Evolutionary conservation across 1,140 invertebrate genomes (phyloP).

Genomic region (Diachasma alloeum): DNA sequence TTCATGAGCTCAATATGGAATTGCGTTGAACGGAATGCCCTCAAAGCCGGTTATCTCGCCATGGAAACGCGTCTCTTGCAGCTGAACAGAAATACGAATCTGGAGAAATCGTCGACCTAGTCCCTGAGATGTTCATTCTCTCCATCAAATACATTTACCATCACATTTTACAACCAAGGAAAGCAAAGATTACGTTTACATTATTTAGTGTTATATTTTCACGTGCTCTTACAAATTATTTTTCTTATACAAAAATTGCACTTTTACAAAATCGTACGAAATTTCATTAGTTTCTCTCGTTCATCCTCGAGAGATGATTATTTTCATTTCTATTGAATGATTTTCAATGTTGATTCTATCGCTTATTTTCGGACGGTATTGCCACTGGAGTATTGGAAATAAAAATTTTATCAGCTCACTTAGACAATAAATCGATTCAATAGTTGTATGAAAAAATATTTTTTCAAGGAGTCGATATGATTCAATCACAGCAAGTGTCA

Average conservation of each 20-base stretch:
- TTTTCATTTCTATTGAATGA: background rate
- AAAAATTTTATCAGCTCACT: background rate
- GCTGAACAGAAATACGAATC: constrained; percentile 38
- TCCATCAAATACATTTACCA: background rate
- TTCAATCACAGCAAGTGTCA: background rate
- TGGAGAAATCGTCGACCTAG: background rate
- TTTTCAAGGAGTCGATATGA: background rate
- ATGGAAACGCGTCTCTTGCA: constrained; percentile 68
- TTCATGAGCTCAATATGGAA: constrained; percentile 84
- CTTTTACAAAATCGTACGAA: constrained; percentile 1
- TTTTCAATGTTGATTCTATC: background rate
- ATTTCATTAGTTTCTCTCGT: background rate
- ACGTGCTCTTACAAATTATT: background rate
- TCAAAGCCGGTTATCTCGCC: constrained; percentile 73
- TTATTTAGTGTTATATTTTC: background rate
- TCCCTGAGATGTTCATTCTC: background rate
- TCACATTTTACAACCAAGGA: background rate
- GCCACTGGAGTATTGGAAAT: background rate
- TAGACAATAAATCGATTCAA: constrained; percentile 12
- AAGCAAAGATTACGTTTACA: background rate
- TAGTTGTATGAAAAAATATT: background rate
- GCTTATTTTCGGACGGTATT: constrained; percentile 15
- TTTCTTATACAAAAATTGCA: constrained; percentile 6
- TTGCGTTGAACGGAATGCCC: constrained; percentile 77
- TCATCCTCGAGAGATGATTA: background rate